Evolutionary conservation across 2,888 invertebrate genomes (phyloP), one percentile per base, ranked within the genome.

Genomic region (Leptinotarsa rubiginosa): DNA sequence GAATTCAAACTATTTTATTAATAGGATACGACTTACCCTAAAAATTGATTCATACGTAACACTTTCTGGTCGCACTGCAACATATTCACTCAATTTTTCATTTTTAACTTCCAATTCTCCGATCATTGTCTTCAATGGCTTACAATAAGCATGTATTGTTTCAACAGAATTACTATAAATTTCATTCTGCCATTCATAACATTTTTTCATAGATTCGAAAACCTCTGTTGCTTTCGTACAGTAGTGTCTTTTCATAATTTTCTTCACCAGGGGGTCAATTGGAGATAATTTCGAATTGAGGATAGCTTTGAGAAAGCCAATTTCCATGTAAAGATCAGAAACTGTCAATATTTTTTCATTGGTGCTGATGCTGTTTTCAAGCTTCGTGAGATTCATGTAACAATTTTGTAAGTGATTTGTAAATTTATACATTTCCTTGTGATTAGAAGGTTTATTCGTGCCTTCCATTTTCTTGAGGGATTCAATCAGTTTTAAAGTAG

Each of bases 231-330:
- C 94, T 81, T 95, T 92, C 31, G 90, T 86, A 16, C 92, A 88
- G 79, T 96, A 94, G 64, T 91, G 87, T 13, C 93, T 90, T 87
- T 95, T 95, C 0, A 96, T 86, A 0, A 91, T 89, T 78, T 93
- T 91, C 86, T 96, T 96, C 74, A 94, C 92, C 0, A 95, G 92
- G 0, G 97, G 96, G 89, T 98, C 98, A 5, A 97, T 93, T 1
- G 92, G 87, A 20, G 93, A 93, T 15, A 93, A 88, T 84, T 92
- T 90, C 0, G 91, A 89, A 83, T 92, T 90, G 4, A 93, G 84
- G 79, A 89, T 88, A 0, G 91, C 84, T 81, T 92, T 90, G 0
- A 92, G 79, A 22, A 91, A 86, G 78, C 92, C 92, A 4, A 91
- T 86, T 22, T 89, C 81, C 65, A 86, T 83, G 77, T 86, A 86